Evolutionary conservation across 1,140 invertebrate species (phyloP).

Genomic region (Pogonomyrmex californicus): DNA sequence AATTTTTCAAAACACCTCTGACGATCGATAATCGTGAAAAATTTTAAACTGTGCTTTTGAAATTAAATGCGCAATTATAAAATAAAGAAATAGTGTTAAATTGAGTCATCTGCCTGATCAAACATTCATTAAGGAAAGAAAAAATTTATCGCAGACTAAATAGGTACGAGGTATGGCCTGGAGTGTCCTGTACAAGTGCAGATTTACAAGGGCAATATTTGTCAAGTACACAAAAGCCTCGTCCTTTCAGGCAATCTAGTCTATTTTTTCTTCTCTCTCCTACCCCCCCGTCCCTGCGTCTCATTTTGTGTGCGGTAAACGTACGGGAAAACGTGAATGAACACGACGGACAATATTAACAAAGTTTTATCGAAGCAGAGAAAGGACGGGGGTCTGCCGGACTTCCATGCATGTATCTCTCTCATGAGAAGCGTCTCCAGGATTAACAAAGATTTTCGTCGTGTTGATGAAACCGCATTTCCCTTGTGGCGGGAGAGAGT

Average conservation of each 20-base stretch:
- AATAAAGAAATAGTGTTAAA: neutral
- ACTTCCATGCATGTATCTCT: too few species aligned
- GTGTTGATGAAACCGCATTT: constrained; percentile 21
- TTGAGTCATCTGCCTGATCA: neutral
- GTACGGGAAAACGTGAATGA: neutral
- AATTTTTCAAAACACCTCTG: neutral
- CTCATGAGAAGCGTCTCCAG: neutral
- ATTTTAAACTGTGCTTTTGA: neutral
- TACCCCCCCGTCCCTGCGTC: too few species aligned
- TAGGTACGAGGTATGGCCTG: neutral
- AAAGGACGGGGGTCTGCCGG: neutral
- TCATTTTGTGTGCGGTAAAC: neutral
- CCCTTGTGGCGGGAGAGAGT: neutral
- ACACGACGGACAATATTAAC: too few species aligned
- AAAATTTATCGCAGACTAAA: constrained; percentile 17
- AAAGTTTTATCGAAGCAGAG: constrained; percentile 12
- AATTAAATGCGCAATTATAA: constrained; percentile 4
- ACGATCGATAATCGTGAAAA: neutral
- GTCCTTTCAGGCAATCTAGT: neutral
- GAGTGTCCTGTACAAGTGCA: constrained; percentile 1
- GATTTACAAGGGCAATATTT: constrained; percentile 47
- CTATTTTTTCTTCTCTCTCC: neutral
- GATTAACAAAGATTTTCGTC: constrained; percentile 53
- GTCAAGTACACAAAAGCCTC: constrained; percentile 18
- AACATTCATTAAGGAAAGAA: neutral